Base-by-base conservation (phyloP, 2,888 invertebrate genomes). In the Drosophila acutilabella region DNA sequence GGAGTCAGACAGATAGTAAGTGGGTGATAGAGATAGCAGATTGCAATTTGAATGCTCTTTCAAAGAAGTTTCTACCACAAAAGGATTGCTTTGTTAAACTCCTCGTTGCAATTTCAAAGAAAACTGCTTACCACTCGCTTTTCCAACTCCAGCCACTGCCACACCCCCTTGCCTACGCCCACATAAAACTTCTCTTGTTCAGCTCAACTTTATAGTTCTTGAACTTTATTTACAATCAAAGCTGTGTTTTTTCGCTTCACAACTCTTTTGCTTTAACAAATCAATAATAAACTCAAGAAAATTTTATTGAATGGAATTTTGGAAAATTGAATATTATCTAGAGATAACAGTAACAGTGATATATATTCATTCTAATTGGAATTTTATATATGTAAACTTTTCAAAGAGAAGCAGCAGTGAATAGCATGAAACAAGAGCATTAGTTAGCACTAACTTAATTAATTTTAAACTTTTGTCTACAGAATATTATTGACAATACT, bases 31-130 rank as follows among this genome's bases (percentile, higher is more conserved):
- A 40, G 16, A 2, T 4, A 48, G 33, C 33, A 14, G 48, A 6
- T 33, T 42, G 57, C 62, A 57, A 52, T 58, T 44, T 58, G 44
- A 51, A 38, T 59, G 59, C 45, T 30, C 58, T 14, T 44, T 23
- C 47, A 48, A 62, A 62, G 56, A 47, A 56, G 47, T 57, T 57
- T 41, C 40, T 26, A 50, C 57, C 57, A 57, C 57, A 44, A 57
- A 57, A 57, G 64, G 33, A 57, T 57, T 48, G 48, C 64, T 64
- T 64, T 64, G 57, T 44, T 48, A 11, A 11, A 33, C 30, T 50
- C 23, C 33, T 23, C 42, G 13, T 44, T n/a, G 41, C 48, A 20
- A 50, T 41, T 48, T 48, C 48, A 64, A 36, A 41, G 33, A 38
- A 13, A 44, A 57, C 36, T 36, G 7, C 8, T 16, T 14, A 4